These are phyloP conservation scores for Pocillopora grandis DNA, from an alignment of 92 coral and sea anemone species.

Conservation along the genomic window DNA sequence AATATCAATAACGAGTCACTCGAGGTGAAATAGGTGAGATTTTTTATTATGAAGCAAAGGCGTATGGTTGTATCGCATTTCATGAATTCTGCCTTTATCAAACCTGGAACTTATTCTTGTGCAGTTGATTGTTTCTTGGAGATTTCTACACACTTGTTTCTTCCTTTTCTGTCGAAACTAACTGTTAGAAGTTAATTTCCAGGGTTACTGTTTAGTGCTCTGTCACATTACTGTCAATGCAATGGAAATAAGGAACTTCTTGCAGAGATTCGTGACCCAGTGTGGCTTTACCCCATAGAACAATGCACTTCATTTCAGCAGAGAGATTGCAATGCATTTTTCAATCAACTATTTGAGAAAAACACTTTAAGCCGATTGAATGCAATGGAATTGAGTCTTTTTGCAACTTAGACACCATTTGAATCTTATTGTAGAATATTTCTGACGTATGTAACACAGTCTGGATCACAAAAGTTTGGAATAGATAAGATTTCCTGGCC, in stretches of 20 bases:
- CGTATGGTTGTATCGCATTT: not conserved
- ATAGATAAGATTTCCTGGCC: conserved; percentile 38
- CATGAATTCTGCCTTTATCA: conserved; percentile 23
- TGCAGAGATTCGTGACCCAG: too few relatives aligned
- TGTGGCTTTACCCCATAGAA: not conserved
- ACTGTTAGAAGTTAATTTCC: not conserved
- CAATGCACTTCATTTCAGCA: conserved; percentile 23
- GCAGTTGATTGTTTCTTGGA: conserved; percentile 26
- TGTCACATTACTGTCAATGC: too few relatives aligned
- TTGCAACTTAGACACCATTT: conserved; percentile 26
- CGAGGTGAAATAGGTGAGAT: too few relatives aligned
- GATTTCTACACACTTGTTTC: conserved; percentile 19
- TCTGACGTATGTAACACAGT: conserved; percentile 33
- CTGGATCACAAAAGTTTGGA: conserved; percentile 31
- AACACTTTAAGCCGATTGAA: conserved; percentile 14
- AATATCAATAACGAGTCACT: too few relatives aligned
- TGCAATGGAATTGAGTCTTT: conserved; percentile 20
- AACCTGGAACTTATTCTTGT: conserved; percentile 33
- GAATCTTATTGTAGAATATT: conserved; percentile 36
- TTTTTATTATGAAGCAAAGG: too few relatives aligned
- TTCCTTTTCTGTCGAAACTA: conserved; percentile 10
- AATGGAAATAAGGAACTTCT: too few relatives aligned
- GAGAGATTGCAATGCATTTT: conserved; percentile 23
- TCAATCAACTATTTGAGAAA: conserved; percentile 15
- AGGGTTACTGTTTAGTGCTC: too few relatives aligned